Percentiles rank a stretch among this genome's conserved stretches.
Evolutionary conservation across 2,797 vertebrate species (phyloP).

Genomic region (Gallirallus australis): DNA sequence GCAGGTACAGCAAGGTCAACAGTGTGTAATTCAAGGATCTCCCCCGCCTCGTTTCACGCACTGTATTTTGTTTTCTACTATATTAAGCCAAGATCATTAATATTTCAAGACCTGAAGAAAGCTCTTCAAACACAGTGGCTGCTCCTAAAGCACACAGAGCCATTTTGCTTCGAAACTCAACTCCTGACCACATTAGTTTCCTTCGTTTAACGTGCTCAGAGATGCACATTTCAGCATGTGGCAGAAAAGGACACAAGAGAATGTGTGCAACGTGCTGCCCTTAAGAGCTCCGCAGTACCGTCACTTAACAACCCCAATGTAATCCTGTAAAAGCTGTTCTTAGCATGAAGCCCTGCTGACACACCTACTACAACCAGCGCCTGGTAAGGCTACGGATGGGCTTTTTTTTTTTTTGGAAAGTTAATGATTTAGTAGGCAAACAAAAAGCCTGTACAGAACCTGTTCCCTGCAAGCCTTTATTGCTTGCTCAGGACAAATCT

Average conservation of each 20-base stretch:
- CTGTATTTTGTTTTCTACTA: slow-evolving; percentile 68
- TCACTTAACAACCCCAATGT: background rate
- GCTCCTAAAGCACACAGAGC: slow-evolving; percentile 48
- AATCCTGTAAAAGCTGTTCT: slow-evolving; percentile 29
- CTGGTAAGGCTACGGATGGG: background rate
- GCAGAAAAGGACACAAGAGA: background rate
- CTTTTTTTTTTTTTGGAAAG: background rate
- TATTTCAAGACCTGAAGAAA: slow-evolving; percentile 77
- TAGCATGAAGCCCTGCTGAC: background rate
- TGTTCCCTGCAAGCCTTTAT: slow-evolving; percentile 47
- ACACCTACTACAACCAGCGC: background rate
- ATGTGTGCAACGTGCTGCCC: background rate
- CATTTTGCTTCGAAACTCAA: slow-evolving; percentile 66
- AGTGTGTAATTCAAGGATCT: slow-evolving; percentile 19
- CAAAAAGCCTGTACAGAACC: slow-evolving; percentile 23
- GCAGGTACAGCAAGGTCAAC: slow-evolving; percentile 43
- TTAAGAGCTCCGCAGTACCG: background rate
- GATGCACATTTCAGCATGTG: background rate
- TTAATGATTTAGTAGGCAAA: slow-evolving; percentile 21
- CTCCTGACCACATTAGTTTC: background rate
- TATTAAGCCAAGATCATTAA: slow-evolving; percentile 76
- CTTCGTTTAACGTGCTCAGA: background rate
- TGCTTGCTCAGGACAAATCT: slow-evolving; percentile 50
- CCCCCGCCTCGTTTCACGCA: background rate
- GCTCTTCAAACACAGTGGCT: slow-evolving; percentile 42